Base-by-base conservation (phyloP, 2,797 vertebrate genomes). In the Aplochiton taeniatus region DNA sequence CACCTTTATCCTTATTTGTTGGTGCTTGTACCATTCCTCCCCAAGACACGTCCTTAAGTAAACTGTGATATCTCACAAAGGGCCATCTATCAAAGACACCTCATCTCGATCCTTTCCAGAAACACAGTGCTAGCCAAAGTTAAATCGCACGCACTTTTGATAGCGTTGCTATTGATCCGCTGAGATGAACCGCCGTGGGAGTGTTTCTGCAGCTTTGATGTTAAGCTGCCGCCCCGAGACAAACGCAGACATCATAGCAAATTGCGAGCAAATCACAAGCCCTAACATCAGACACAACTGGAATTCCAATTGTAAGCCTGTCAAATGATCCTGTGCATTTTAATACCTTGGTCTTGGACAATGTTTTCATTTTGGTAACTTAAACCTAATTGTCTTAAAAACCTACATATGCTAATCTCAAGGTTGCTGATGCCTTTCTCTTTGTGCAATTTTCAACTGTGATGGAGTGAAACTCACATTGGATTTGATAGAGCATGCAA, bases 131-230 rank as follows among this genome's bases (percentile, higher is more conserved):
- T 65, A 77, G 83, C 59, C 69, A 76, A 44, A 72, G 69, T 50
- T 74, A 65, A 78, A 80, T n/a, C n/a, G 68, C 70, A 73, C 74
- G 70, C 58, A 67, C 73, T 62, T 79, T 74, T 81, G 79, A 81
- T 63, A 11, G 65, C 52, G 80, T 76, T 72, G 81, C 85, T 79
- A 77, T 78, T 70, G 81, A 87, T 86, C 74, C 73, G 4, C 16
- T 56, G 61, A 65, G 72, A 87, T 85, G 78, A 83, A 88, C 88
- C 73, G 58, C 66, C 66, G 79, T 68, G 59, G 65, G 64, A 13
- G 65, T 70, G 77, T 79, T 64, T 3, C 59, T 20, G 51, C 61
- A 70, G 62, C 76, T 87, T 87, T 87, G 77, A 88, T 81, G 79
- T 75, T 72, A 10, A 44, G 58, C 31, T 11, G 66, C 58, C 49